phyloP scores from a whole-genome alignment of 1,140 invertebrate species.

The Globodera ellingtonae region DNA sequence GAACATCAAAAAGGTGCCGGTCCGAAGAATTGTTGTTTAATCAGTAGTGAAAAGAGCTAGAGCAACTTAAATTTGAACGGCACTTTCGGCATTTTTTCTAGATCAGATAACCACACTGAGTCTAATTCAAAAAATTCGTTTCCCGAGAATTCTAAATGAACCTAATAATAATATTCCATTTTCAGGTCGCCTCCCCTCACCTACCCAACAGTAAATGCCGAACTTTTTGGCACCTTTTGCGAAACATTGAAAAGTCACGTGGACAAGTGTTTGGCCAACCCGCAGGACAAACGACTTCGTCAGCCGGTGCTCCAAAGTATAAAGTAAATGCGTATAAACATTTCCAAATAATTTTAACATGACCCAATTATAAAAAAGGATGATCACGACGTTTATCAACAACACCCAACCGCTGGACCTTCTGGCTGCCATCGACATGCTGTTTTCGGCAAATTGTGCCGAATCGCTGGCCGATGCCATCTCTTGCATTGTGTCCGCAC shows the following conservation, averaged over 20 bases:
- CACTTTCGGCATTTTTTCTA: background rate
- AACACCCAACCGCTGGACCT: slow-evolving; percentile 35
- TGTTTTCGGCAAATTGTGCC: slow-evolving; percentile 11
- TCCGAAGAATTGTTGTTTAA: slow-evolving; percentile 5
- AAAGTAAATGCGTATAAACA: background rate
- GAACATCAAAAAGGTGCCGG: slow-evolving; percentile 19
- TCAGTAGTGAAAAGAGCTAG: too few relatives aligned
- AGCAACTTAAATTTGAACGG: background rate
- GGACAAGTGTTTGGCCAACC: slow-evolving; percentile 31
- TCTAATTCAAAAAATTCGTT: too few relatives aligned
- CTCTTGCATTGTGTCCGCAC: slow-evolving; percentile 29
- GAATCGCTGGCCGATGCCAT: slow-evolving; percentile 21
- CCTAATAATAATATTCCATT: background rate
- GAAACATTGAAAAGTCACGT: slow-evolving; percentile 32
- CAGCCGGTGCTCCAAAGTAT: slow-evolving; percentile 28
- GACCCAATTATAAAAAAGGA: background rate
- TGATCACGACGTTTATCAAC: slow-evolving; percentile 41
- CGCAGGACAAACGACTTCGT: slow-evolving; percentile 23
- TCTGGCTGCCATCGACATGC: slow-evolving; percentile 30
- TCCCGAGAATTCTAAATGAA: too few relatives aligned
- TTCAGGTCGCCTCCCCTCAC: slow-evolving; percentile 15
- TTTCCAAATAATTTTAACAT: background rate
- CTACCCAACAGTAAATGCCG: slow-evolving; percentile 24
- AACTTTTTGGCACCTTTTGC: slow-evolving; percentile 36
- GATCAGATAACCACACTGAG: too few relatives aligned